phyloP scores from a whole-genome alignment of 1,140 invertebrate species.

The Drosophila bipectinata region DNA sequence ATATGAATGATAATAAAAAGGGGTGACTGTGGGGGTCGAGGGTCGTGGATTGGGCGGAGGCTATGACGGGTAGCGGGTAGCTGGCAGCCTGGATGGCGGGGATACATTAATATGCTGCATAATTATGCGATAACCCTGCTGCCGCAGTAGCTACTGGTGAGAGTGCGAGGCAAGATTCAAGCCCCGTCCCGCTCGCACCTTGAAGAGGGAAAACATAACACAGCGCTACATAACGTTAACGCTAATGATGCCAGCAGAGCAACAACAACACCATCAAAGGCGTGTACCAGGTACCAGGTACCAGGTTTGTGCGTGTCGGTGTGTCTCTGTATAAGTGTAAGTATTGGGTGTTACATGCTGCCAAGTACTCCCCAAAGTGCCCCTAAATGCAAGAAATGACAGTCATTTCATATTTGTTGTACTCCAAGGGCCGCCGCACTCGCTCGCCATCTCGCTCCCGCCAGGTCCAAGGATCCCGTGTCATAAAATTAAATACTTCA shows the following conservation, averaged over 20 bases:
- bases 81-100: slow-evolving; percentile 14
- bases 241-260: slow-evolving; percentile 73
- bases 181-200: slow-evolving; percentile 1
- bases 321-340: slow-evolving; percentile 42
- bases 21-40: slow-evolving; percentile 7
- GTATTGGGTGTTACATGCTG: slow-evolving; percentile 80
- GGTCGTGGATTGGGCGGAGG: no score
- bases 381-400: slow-evolving; percentile 82
- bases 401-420: slow-evolving; percentile 83
- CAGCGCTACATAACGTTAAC: slow-evolving; percentile 78
- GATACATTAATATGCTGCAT: slow-evolving; percentile 79
- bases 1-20: slow-evolving; percentile 63
- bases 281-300: slow-evolving; percentile 18
- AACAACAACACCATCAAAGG: slow-evolving; percentile 18
- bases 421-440: slow-evolving; percentile 61
- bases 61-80: no score
- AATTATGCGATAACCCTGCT: slow-evolving; percentile 76
- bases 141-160: not conserved
- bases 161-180: slow-evolving; percentile 1
- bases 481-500: slow-evolving; percentile 83
- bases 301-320: slow-evolving; percentile 48
- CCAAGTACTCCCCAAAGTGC: slow-evolving; percentile 81
- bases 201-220: slow-evolving; percentile 57
- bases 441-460: slow-evolving; percentile 8
- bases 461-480: slow-evolving; percentile 53